phyloP scores from a whole-genome alignment of 2,113 vertebrate genomes.

The Jacana jacana region DNA sequence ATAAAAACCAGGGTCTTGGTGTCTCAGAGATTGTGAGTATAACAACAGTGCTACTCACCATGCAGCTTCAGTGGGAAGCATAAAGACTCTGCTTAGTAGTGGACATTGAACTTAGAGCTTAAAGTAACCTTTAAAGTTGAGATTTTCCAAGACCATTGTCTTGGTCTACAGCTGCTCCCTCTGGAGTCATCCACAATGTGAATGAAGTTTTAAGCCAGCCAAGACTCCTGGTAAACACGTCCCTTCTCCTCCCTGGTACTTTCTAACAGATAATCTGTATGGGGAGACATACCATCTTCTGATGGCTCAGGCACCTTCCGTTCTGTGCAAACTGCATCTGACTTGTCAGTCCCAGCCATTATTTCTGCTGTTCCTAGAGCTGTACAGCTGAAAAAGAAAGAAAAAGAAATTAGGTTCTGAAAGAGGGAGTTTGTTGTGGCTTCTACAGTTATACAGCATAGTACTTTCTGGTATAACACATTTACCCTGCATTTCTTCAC shows the following conservation, averaged over 20 bases:
- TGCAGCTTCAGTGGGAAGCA: not conserved
- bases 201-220: not conserved
- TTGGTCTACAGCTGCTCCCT: not conserved
- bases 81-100: not conserved
- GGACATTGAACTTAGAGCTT: not conserved
- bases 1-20: not conserved
- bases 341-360: conserved; percentile 57
- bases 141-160: not conserved
- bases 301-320: not conserved
- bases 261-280: not conserved
- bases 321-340: conserved; percentile 70
- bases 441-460: not conserved
- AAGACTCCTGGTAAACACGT: not conserved
- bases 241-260: not conserved
- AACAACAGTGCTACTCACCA: not conserved
- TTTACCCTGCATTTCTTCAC: not conserved
- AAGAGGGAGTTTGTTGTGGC: not conserved
- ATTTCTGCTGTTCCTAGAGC: conserved; percentile 60
- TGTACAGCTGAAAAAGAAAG: conserved; percentile 69
- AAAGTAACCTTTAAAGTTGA: not conserved
- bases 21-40: not conserved
- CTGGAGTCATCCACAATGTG: not conserved
- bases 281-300: conserved; percentile 52
- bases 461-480: not conserved
- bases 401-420: not conserved